Evolutionary conservation across 2,113 vertebrate genomes (phyloP).

Genomic region (Callopanchax toddi): DNA sequence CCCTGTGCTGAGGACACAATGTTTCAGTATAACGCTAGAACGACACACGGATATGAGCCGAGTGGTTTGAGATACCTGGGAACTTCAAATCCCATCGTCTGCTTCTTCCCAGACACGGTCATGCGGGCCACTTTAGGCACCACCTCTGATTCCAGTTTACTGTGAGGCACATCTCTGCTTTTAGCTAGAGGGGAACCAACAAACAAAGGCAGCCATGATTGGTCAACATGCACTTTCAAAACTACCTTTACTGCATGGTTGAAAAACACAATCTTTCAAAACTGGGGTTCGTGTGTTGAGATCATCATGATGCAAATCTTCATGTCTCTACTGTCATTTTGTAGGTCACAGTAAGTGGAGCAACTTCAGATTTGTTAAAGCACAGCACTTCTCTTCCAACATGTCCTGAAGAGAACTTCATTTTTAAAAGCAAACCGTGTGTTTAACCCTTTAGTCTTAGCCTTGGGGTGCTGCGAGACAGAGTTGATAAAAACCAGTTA

Average conservation of each 20-base stretch:
- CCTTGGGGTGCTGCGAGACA: background rate
- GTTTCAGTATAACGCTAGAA: too few species aligned
- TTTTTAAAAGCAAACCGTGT: too few species aligned
- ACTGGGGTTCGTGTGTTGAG: background rate
- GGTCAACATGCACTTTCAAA: background rate
- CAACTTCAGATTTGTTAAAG: background rate
- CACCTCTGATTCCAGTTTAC: conserved; percentile 87
- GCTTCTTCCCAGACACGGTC: conserved; percentile 98
- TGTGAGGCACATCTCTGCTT: conserved; percentile 80
- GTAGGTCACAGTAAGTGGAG: background rate
- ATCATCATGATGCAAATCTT: background rate
- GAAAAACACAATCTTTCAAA: background rate
- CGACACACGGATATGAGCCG: too few species aligned
- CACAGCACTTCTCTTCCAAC: background rate
- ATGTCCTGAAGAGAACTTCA: background rate
- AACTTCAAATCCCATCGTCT: conserved; percentile 96
- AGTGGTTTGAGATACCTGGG: conserved; percentile 83
- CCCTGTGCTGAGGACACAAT: conserved; percentile 69
- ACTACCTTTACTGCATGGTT: background rate
- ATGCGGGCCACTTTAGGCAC: conserved; percentile 96
- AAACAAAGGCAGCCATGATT: conserved; percentile 13
- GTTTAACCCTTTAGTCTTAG: background rate
- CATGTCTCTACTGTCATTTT: background rate
- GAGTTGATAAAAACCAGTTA: background rate
- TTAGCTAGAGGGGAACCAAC: conserved; percentile 81